Conservation (phyloP, 2,113 vertebrate species). For the Axis porcinus region DNA sequence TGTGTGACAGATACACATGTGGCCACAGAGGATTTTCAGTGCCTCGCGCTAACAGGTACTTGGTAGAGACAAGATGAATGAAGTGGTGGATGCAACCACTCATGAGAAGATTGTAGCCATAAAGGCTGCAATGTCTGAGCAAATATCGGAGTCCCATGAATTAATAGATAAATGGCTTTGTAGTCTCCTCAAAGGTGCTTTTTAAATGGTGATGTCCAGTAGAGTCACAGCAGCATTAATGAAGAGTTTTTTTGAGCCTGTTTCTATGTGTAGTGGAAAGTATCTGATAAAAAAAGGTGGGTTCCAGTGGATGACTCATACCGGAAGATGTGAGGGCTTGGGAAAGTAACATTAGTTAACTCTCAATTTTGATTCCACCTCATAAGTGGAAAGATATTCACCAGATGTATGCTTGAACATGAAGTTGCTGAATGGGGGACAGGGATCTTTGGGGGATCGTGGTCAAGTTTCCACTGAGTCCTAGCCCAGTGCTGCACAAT, state of each 20-base stretch:
- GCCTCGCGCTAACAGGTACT: neutral
- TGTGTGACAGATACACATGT: neutral
- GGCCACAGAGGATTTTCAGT: neutral
- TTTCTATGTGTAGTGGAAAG: constrained; percentile 33
- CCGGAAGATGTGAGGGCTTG: neutral
- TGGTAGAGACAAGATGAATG: neutral
- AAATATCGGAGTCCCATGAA: neutral
- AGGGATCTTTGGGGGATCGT: neutral
- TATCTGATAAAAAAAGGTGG: neutral
- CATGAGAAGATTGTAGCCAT: neutral
- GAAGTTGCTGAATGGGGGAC: neutral
- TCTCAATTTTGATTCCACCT: constrained; percentile 28
- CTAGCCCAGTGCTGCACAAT: neutral
- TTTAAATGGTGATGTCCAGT: neutral
- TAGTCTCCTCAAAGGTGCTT: neutral
- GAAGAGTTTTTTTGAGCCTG: neutral
- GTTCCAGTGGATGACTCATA: constrained; percentile 27
- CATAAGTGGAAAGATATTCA: constrained; percentile 24
- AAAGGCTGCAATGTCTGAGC: neutral
- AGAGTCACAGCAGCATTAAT: neutral
- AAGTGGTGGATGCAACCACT: neutral
- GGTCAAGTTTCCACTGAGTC: neutral
- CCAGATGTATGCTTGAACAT: neutral
- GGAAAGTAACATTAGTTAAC: constrained; percentile 6
- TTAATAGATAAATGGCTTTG: neutral